Evolutionary conservation across 2,113 vertebrate genomes (phyloP).

Genomic region (Enhydra lutris): DNA sequence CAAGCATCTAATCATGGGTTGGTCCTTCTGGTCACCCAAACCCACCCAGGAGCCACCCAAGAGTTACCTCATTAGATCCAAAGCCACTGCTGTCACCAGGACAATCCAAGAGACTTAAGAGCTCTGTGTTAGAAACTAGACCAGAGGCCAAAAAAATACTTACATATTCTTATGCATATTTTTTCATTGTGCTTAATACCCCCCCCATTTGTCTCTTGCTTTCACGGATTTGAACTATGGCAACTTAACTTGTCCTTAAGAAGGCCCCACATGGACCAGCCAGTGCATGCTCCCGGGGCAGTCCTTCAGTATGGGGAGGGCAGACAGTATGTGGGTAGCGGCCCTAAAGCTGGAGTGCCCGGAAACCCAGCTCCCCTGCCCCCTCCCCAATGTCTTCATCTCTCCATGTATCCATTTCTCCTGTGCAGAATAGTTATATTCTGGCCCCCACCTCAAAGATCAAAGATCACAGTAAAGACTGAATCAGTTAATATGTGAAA

Average conservation of each 20-base stretch:
- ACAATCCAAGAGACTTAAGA: not conserved
- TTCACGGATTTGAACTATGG: not conserved
- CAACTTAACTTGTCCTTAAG: not conserved
- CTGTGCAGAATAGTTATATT: not conserved
- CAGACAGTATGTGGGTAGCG: no score
- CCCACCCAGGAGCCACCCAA: not conserved
- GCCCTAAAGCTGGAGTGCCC: accelerated
- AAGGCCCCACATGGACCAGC: not conserved
- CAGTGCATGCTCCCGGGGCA: accelerated
- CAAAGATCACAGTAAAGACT: not conserved
- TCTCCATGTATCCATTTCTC: not conserved
- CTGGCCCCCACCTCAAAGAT: not conserved
- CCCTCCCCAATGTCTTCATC: not conserved
- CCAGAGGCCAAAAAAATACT: not conserved
- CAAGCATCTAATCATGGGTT: not conserved
- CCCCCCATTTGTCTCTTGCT: not conserved
- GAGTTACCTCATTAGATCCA: not conserved
- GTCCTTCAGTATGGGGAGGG: not conserved
- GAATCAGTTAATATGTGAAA: not conserved
- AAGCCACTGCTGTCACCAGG: not conserved
- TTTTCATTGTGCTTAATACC: not conserved
- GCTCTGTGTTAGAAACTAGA: not conserved
- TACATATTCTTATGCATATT: not conserved
- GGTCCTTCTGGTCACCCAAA: not conserved
- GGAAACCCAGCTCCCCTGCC: not conserved